Percentiles rank a stretch among this genome's conserved stretches.
Conservation (phyloP, 1,140 invertebrate species). For the Bombus terrestris region DNA sequence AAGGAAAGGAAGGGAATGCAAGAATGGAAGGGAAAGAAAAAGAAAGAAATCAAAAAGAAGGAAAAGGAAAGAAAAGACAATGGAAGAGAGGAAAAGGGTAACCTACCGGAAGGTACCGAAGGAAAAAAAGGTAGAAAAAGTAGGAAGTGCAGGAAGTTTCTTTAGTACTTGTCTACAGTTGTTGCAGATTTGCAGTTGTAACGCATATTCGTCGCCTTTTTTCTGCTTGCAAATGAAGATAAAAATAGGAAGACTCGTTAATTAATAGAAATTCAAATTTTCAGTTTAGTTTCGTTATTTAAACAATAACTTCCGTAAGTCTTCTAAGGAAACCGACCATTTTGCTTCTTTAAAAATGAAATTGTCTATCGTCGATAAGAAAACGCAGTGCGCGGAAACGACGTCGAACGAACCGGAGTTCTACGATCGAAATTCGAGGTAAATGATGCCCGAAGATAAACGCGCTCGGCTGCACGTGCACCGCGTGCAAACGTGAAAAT, state of each 20-base stretch:
- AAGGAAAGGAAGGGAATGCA: no score
- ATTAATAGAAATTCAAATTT: no score
- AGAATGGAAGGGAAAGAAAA: no score
- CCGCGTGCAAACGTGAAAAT: constrained; percentile 49
- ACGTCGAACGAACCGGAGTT: background rate
- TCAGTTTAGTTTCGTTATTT: background rate
- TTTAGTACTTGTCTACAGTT: no score
- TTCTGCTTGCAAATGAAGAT: no score
- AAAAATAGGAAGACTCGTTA: no score
- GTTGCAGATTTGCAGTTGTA: no score
- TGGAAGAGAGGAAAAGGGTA: background rate
- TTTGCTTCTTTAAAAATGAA: background rate
- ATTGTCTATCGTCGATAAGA: background rate
- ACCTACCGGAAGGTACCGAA: background rate
- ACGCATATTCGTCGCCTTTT: no score
- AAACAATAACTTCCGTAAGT: background rate
- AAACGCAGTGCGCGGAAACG: background rate
- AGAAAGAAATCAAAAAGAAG: no score
- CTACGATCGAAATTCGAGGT: constrained; percentile 47
- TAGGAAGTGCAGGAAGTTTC: no score
- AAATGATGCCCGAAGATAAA: constrained; percentile 44
- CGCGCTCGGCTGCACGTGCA: constrained; percentile 27
- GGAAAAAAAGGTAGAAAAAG: background rate
- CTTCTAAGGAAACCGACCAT: fast-evolving
- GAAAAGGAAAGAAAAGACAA: no score